A percentile compares a stretch with the other conserved stretches of the same genome.
phyloP scores from a whole-genome alignment of 2,113 vertebrate genomes.

The Heterotis niloticus region DNA sequence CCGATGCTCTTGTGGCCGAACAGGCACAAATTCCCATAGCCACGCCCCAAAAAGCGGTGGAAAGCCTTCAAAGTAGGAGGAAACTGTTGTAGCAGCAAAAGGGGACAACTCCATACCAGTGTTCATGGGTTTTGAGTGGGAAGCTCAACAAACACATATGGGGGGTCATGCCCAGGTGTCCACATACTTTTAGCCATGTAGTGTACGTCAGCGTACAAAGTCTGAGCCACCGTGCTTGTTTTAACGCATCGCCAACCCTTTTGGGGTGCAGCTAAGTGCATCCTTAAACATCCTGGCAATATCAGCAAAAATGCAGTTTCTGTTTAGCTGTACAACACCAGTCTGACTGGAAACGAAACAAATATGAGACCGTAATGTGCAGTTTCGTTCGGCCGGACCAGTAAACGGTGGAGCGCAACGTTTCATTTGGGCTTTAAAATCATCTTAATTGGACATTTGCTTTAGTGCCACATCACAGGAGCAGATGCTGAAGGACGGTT shows the following conservation, averaged over 20 bases:
- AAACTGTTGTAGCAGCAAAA: no score
- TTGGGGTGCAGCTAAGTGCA: background rate
- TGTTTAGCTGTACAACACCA: background rate
- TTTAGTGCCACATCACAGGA: slow-evolving; percentile 9
- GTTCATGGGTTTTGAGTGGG: no score
- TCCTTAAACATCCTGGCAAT: background rate
- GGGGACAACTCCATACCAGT: no score
- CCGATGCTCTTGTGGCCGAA: no score
- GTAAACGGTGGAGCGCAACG: background rate
- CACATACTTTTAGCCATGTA: no score
- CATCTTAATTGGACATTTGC: slow-evolving; percentile 11
- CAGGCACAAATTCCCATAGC: no score
- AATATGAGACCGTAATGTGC: background rate
- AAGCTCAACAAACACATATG: no score
- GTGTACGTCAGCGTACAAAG: background rate
- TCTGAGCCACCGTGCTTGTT: no score
- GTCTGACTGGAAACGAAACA: background rate
- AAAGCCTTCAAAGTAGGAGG: no score
- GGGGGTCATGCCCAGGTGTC: no score
- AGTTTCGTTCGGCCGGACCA: slow-evolving; percentile 22
- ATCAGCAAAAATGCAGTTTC: slow-evolving; percentile 10
- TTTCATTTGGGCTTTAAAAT: background rate
- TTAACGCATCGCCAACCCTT: background rate
- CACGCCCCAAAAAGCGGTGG: no score
- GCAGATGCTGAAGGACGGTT: slow-evolving; percentile 2